Conservation (phyloP, 2,113 vertebrate species). For the Mastomys coucha region DNA sequence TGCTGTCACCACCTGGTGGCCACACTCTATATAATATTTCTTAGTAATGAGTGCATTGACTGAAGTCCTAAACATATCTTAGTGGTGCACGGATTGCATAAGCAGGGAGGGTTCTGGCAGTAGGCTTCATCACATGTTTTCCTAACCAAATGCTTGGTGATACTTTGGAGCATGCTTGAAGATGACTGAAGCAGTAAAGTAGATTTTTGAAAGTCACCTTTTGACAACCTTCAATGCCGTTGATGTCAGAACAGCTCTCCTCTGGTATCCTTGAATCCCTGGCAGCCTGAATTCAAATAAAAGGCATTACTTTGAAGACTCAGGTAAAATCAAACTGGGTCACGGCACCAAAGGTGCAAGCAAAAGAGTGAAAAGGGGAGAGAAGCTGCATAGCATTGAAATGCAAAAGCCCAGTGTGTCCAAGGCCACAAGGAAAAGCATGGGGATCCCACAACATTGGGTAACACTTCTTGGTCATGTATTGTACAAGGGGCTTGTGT, state of each 20-base stretch:
- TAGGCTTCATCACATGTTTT: neutral
- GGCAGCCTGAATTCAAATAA: neutral
- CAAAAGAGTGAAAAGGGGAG: neutral
- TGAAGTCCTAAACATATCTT: neutral
- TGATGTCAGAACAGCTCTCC: neutral
- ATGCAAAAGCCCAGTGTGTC: neutral
- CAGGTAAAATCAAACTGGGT: neutral
- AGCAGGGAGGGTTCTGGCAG: neutral
- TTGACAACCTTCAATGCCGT: neutral
- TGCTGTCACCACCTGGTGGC: constrained; percentile 47
- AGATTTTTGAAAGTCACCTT: neutral
- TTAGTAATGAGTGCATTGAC: neutral
- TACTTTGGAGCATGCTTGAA: neutral
- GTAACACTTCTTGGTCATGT: neutral
- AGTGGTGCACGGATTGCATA: too few relatives aligned
- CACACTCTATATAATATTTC: neutral
- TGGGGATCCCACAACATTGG: neutral
- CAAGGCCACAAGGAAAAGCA: neutral
- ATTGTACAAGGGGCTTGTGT: neutral
- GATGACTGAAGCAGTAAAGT: neutral
- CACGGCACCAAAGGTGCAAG: neutral
- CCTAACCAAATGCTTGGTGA: neutral
- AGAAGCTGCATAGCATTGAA: neutral
- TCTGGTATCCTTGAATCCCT: too few relatives aligned
- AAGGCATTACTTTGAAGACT: neutral